Base-by-base conservation (phyloP, 2,888 invertebrate genomes). In the Heteropelma amictum region DNA sequence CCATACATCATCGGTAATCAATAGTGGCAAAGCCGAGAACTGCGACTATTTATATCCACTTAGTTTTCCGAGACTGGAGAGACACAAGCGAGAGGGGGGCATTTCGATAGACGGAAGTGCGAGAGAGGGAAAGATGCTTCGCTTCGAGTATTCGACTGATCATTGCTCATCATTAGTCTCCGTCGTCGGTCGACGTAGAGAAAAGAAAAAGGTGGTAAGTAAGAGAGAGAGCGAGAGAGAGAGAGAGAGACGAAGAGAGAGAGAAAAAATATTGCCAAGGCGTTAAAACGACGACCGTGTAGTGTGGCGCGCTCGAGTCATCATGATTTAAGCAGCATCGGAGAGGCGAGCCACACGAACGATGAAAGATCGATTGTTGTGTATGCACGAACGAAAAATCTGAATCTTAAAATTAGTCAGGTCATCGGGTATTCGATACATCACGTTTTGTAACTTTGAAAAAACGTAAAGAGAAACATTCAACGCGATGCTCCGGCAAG, bases 121-220 rank as follows among this genome's bases (percentile, higher is more conserved):
- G 65, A 73, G 63, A 53, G 35, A 61, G 33, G n/a, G 56, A 19
- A 61, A 56, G 53, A 56, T 47, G 38, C 26, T 53, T 12, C 45
- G 68, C 65, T 67, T 30, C 49, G 75, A 53, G 72, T 63, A 64
- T 76, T 70, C 76, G 65, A 53, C 71, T 58, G 73, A 77, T 77
- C 76, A 79, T 79, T 77, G 75, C 75, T 79, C 73, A 79, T 79
- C 77, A 79, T 79, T 73, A 79, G 71, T 79, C 77, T 74, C 65
- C 67, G 73, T 71, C 71, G 73, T 63, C 45, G 56, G n/a, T 63
- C 49, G 35, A 45, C 64, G 47, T 42, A 30, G 38, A 45, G 30
- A n/a, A 19, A 14, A 54, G 26, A 54, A 12, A 53, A 26, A 38
- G 26, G 49, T 26, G 26, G 40, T 53, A 17, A 21, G 33, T 51